Base-by-base conservation (phyloP, 2,113 vertebrate species). In the Zingel zingel region DNA sequence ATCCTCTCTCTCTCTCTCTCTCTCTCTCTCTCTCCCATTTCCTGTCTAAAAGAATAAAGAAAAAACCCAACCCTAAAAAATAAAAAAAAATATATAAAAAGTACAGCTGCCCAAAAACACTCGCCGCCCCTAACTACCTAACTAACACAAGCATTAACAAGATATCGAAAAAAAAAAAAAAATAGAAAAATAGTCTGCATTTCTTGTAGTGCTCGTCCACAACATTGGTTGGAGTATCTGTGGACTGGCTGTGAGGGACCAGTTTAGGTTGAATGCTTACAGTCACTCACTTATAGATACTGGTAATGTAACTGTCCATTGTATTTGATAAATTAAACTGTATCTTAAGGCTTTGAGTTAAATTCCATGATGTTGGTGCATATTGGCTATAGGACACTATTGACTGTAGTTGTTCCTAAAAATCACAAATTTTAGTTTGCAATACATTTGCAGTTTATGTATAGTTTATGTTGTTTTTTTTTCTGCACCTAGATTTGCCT, bases 401-500 rank as follows among this genome's bases (percentile, higher is more conserved):
- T 45, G 50, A 33, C 10, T 39, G n/a, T 2, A 27, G 21, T 25
- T 39, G 16, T 53, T 53, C 6, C 11, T 21, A 51, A 70, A 45
- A 57, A 21, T 8, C 4, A 2, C 1, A 19, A 4, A 5, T 30
- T 65, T 58, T 51, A 8, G 36, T 39, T 12, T 13, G 21, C 36
- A 53, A 23, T 36, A 54, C 39, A 50, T 58, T 30, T 77, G 27
- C 18, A 59, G 23, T 62, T 62, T 50, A 19, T 57, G 5, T 62
- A n/a, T n/a, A n/a, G n/a, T n/a, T n/a, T n/a, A n/a, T n/a, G n/a
- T n/a, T n/a, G n/a, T n/a, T n/a, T n/a, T n/a, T n/a, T n/a, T n/a
- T n/a, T 73, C 53, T 57, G 43, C 63, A 65, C 50, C 14, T 27
- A 13, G 12, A 73, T 75, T 63, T 59, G 16, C 61, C 36, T 67